Percentiles rank a stretch among this genome's conserved stretches.
These are phyloP conservation scores for Chauna torquata DNA, from an alignment of 2,113 vertebrate genomes.

Conservation along the genomic window DNA sequence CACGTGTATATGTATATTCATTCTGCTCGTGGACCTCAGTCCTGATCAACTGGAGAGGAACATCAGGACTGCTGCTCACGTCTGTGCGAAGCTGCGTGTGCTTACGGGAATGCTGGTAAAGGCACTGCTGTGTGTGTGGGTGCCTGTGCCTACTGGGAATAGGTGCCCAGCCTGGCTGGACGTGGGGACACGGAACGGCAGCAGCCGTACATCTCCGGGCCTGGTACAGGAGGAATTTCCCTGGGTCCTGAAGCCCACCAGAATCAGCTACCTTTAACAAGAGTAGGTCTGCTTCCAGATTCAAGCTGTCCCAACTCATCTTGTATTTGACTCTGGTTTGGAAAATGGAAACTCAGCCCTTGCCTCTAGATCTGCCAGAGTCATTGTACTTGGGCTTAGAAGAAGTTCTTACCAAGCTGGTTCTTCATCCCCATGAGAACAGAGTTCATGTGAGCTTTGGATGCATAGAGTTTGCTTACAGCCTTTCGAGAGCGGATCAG, in stretches of 20 bases:
- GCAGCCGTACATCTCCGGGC: neutral
- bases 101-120: neutral
- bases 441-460: slow-evolving; percentile 98
- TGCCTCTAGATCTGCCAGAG: neutral
- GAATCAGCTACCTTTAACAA: neutral
- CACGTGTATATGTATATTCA: accelerated
- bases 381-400: neutral
- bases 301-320: neutral
- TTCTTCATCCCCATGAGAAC: slow-evolving; percentile 97
- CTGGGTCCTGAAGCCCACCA: neutral
- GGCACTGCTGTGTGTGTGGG: neutral
- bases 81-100: neutral
- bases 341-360: neutral
- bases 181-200: neutral
- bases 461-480: slow-evolving; percentile 90
- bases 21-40: neutral
- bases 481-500: slow-evolving; percentile 91
- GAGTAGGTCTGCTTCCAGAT: neutral
- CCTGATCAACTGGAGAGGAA: neutral
- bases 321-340: neutral
- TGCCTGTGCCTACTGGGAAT: accelerated
- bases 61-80: neutral
- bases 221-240: neutral
- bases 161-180: neutral
- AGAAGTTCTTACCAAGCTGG: slow-evolving; percentile 87